A percentile compares a stretch with the other conserved stretches of the same genome.
Evolutionary conservation across 2,113 vertebrate species (phyloP).

Genomic region (Apteryx owenii): DNA sequence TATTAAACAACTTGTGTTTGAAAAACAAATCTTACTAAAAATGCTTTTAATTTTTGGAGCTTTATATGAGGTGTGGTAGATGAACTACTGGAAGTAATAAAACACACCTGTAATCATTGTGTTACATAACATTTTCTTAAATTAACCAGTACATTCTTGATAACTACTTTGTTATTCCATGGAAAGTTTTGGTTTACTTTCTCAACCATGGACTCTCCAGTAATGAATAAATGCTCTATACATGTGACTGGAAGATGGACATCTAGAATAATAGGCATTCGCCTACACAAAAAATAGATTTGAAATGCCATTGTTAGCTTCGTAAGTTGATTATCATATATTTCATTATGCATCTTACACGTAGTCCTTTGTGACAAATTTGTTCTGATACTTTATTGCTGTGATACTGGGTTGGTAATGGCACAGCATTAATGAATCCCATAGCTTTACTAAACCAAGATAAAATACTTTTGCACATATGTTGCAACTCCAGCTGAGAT

Average conservation of each 20-base stretch:
- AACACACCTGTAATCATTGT: background rate
- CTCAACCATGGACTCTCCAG: background rate
- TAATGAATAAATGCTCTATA: background rate
- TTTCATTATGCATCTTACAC: constrained; percentile 5
- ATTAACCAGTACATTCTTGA: background rate
- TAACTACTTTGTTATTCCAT: background rate
- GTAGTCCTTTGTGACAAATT: background rate
- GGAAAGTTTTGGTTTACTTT: background rate
- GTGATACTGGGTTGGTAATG: constrained; percentile 3
- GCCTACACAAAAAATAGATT: background rate
- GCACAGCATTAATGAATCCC: constrained; percentile 11
- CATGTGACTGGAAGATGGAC: background rate
- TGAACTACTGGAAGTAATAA: background rate
- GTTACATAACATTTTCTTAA: background rate
- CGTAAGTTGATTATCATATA: constrained; percentile 23
- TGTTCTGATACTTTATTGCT: constrained; percentile 10
- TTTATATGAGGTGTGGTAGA: background rate
- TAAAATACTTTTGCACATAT: constrained; percentile 47
- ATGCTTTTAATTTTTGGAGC: background rate
- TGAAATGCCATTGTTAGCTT: constrained; percentile 24
- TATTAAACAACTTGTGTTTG: background rate
- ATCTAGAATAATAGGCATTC: background rate
- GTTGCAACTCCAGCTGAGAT: constrained; percentile 18
- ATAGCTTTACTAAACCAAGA: constrained; percentile 52
- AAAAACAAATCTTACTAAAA: background rate